A percentile compares a stretch with the other conserved stretches of the same genome.
These are phyloP conservation scores for Heliocidaris tuberculata DNA, from an alignment of 35 echinoderm and acorn worm genomes.

Conservation along the genomic window DNA sequence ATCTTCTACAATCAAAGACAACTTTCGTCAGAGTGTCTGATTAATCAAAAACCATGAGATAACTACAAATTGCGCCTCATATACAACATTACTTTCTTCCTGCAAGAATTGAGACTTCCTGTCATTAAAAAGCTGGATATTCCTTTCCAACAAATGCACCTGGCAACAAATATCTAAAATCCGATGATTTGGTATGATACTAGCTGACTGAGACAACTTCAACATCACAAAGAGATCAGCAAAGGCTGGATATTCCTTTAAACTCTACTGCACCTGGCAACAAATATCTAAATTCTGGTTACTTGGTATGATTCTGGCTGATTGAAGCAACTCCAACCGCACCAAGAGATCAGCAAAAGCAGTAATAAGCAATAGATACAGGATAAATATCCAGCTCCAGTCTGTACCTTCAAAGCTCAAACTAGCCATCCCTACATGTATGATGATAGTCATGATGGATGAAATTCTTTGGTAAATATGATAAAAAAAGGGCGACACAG, in stretches of 20 bases:
- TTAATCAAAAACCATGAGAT: not conserved
- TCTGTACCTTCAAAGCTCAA: not conserved
- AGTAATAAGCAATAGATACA: not conserved
- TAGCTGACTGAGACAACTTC: not conserved
- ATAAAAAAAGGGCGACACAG: not conserved
- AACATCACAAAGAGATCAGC: no score
- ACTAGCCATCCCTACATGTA: not conserved
- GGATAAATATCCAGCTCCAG: not conserved
- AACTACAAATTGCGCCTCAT: not conserved
- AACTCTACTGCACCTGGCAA: no score
- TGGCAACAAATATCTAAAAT: not conserved
- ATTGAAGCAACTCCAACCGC: no score
- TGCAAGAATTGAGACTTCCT: not conserved
- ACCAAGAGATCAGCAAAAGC: no score
- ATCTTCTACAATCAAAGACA: not conserved
- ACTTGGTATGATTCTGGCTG: no score
- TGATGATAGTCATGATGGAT: not conserved
- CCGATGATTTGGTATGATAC: not conserved
- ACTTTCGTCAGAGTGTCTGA: not conserved
- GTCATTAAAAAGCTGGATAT: conserved; percentile 4
- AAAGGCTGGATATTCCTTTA: no score
- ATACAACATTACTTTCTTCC: not conserved
- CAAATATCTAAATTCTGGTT: no score
- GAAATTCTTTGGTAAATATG: not conserved
- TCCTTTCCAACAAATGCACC: not conserved